Evolutionary conservation across 1,140 invertebrate genomes (phyloP), one percentile per base, ranked within the genome.

Genomic region (Camponotus floridanus): DNA sequence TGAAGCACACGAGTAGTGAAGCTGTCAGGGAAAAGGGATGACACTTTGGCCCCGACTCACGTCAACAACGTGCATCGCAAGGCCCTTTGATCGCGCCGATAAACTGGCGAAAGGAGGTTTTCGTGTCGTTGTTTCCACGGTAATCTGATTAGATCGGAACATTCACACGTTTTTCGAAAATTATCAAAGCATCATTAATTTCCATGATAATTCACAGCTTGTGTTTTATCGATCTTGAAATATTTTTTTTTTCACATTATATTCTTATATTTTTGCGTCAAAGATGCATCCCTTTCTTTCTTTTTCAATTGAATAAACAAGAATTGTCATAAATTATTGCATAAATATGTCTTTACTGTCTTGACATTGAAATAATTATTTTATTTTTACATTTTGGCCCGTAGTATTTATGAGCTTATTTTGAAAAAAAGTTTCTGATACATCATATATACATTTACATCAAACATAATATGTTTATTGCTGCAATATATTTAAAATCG

Each of bases 21-120:
- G 92, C 92, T 93, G 91, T 93, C 92, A 91, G 79, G 80, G 88
- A 90, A 92, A 90, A 91, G 83, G 68, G 88, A 90, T 74, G 85
- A 89, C 88, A 89, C 48, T 33, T 51, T 64, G 76, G 15, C 21
- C 36, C 26, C 26, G 57, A n/a, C 62, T 90, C 71, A 70, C 76
- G 76, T 90, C 86, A 90, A 81, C 36, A 65, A 61, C 6, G 68
- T 70, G 57, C 76, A 85, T 80, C 86, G 59, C 51, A 48, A 26
- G 76, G 79, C 36, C 62, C 61, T 90, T 90, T 90, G 89, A 90
- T 90, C 88, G 51, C 39, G 33, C 76, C 86, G 89, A 87, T 90
- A 90, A 89, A 90, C 15, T 45, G 8, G 6, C 21, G 71, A 26
- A 39, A 55, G 76, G 81, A 55, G 76, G 78, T 78, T 86, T 74